Base-by-base conservation (phyloP, 2,888 invertebrate genomes). In the Himalopsyche japonica region DNA sequence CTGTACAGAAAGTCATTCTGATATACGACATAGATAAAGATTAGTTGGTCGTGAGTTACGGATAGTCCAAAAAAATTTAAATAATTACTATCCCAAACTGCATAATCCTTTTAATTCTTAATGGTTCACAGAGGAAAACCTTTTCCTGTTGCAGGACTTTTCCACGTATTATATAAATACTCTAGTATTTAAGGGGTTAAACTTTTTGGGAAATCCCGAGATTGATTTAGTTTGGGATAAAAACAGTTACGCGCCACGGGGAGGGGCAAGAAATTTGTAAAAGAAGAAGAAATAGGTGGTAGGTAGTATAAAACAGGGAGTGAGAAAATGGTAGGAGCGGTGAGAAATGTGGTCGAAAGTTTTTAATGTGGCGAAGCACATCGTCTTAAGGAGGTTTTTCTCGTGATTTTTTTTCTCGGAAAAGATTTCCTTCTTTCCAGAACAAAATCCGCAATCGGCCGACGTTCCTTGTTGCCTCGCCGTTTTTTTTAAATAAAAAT, bases 351-450 rank as follows among this genome's bases (percentile, higher is more conserved):
- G 32, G 77, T 43, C 64, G 76, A 78, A 84, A 84, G 78, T 84
- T 84, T 84, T 84, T 84, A 84, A 84, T 84, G 84, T 84, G 57
- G 84, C 84, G 27, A 70, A 70, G 70, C 70, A 70, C 70, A 70
- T 70, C 70, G 70, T 70, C 70, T 70, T 70, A 70, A 70, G 70
- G 70, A 70, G 70, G 70, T 70, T 70, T 70, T 70, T 24, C 70
- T 70, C 70, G 15, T 27, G 70, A 70, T 70, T 70, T 70, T 70
- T 70, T 70, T 43, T 37, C 15, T 15, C 43, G 7, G 15, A 70
- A 70, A 70, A 70, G 70, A 70, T 70, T 70, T 70, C 70, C 70
- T 30, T 27, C 70, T 70, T 70, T 12, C 43, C 30, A 70, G 70
- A 70, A 70, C 70, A 70, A 70, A 70, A 70, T 70, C 70, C 70